These are phyloP conservation scores for Tinea pellionella DNA, from an alignment of 2,888 invertebrate genomes.

Conservation along the genomic window DNA sequence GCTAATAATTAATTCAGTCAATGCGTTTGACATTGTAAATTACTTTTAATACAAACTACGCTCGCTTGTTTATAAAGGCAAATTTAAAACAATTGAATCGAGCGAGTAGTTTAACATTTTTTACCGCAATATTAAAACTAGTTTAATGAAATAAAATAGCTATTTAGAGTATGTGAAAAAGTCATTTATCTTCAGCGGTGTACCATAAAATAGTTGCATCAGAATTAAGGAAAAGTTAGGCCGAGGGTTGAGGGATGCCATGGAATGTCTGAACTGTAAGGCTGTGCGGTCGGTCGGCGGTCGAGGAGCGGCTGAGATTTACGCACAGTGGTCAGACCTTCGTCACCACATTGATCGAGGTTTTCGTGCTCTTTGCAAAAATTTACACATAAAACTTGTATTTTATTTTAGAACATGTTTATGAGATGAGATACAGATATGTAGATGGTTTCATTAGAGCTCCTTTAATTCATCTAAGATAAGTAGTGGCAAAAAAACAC, in stretches of 20 bases:
- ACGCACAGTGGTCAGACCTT: slow-evolving; percentile 37
- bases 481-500: not conserved
- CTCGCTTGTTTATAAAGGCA: not conserved
- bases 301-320: slow-evolving; percentile 41
- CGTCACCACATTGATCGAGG: slow-evolving; percentile 38
- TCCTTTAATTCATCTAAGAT: not conserved
- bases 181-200: not conserved
- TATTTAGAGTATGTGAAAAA: not conserved
- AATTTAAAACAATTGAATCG: not conserved
- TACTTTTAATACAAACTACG: not conserved
- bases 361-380: slow-evolving; percentile 16
- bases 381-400: not conserved
- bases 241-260: slow-evolving; percentile 2
- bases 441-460: not conserved
- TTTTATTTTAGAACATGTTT: not conserved
- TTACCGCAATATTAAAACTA: not conserved
- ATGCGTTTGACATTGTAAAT: not conserved
- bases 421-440: not conserved
- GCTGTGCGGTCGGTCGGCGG: slow-evolving; percentile 1
- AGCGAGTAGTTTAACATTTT: not conserved
- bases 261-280: not conserved
- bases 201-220: slow-evolving; percentile 1
- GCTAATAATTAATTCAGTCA: not conserved
- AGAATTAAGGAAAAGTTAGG: not conserved
- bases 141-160: not conserved